Percentiles rank a stretch among this genome's conserved stretches.
phyloP scores from a whole-genome alignment of 2,797 vertebrate species.

The Steatocranus sp. region DNA sequence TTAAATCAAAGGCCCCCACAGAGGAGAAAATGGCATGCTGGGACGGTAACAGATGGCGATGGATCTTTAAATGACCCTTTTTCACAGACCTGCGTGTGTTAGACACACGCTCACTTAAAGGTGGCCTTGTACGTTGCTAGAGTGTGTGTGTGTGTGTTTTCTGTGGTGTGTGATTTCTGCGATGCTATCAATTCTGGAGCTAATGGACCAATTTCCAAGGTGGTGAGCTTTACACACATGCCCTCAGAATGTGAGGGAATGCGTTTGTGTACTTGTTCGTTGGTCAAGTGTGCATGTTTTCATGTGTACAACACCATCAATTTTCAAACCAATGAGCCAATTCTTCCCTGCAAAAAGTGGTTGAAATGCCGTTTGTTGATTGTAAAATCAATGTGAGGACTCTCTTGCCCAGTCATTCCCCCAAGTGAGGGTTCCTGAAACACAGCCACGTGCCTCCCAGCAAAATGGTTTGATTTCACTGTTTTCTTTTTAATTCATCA shows the following conservation, averaged over 20 bases:
- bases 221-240: conserved; percentile 3
- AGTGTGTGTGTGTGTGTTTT: neutral
- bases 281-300: conserved; percentile 6
- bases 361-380: conserved; percentile 30
- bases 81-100: conserved; percentile 43
- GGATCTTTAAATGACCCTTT: conserved; percentile 61
- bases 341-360: conserved; percentile 5
- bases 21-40: conserved; percentile 53
- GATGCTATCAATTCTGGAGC: conserved; percentile 34
- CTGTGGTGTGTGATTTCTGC: neutral
- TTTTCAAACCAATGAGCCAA: conserved; percentile 38
- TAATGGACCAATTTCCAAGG: conserved; percentile 48
- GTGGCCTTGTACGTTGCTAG: conserved; percentile 2
- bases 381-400: conserved; percentile 51
- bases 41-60: conserved; percentile 57
- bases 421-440: neutral
- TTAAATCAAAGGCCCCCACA: conserved; percentile 53
- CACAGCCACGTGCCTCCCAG: neutral
- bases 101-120: conserved; percentile 33
- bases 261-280: neutral
- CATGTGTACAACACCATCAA: conserved; percentile 28
- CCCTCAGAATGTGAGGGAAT: neutral
- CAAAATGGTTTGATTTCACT: neutral
- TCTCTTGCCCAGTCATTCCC: neutral
- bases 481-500: neutral